phyloP scores from a whole-genome alignment of 2,113 vertebrate species.

The Festucalex cinctus region DNA sequence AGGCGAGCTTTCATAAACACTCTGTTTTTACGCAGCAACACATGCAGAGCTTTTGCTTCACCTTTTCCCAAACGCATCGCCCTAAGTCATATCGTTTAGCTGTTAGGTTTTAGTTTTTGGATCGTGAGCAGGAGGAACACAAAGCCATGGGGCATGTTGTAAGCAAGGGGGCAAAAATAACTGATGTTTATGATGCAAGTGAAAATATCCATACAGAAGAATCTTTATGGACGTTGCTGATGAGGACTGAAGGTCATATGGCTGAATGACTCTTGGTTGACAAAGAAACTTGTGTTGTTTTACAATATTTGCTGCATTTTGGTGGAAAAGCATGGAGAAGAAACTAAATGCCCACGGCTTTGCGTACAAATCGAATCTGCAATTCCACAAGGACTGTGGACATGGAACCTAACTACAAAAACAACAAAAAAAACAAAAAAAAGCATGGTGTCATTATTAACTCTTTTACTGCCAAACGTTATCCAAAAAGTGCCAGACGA shows the following conservation, averaged over 20 bases:
- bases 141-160: constrained; percentile 12
- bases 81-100: constrained; percentile 15
- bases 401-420: neutral
- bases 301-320: neutral
- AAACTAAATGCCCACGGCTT: neutral
- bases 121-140: constrained; percentile 13
- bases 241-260: constrained; percentile 35
- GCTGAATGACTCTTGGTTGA: constrained; percentile 17
- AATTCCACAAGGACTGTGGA: neutral
- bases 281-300: neutral
- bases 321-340: neutral
- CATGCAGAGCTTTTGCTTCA: constrained; percentile 26
- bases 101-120: constrained; percentile 18
- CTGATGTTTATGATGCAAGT: constrained; percentile 34
- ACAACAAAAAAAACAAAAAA: neutral
- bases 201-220: constrained; percentile 29
- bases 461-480: too few species aligned
- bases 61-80: constrained; percentile 46
- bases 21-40: neutral
- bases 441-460: too few species aligned
- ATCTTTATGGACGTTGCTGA: constrained; percentile 28
- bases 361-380: neutral
- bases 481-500: too few species aligned
- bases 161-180: constrained; percentile 14
- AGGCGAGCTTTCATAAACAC: constrained; percentile 37